phyloP scores from a whole-genome alignment of 2,797 vertebrate genomes.

The Mormyrus hasselquistii region DNA sequence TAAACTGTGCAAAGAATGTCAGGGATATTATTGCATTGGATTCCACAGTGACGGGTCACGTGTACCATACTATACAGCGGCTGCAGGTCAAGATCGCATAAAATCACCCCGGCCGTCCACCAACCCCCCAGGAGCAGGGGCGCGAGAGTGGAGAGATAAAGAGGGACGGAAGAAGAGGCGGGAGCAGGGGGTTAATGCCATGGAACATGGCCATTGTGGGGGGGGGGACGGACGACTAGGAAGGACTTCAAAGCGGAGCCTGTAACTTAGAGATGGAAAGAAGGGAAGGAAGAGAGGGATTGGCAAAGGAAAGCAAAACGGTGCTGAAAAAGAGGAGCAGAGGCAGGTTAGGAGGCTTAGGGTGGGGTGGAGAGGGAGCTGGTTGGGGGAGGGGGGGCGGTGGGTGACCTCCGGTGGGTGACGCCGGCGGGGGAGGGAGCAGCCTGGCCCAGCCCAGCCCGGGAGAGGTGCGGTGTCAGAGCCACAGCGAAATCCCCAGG shows the following conservation, averaged over 20 bases:
- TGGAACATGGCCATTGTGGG: conserved; percentile 42
- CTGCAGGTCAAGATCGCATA: neutral
- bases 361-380: conserved; percentile 21
- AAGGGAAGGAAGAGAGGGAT: conserved; percentile 23
- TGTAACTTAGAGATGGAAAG: neutral
- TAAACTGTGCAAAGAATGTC: neutral
- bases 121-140: neutral
- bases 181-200: conserved; percentile 55
- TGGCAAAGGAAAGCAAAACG: conserved; percentile 50
- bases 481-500: conserved; percentile 62
- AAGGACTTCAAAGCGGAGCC: conserved; percentile 31
- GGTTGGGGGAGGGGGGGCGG: conserved; percentile 38
- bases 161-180: conserved; percentile 48
- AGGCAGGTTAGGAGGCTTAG: neutral
- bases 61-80: neutral
- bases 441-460: conserved; percentile 43
- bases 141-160: conserved; percentile 41
- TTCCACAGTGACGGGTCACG: neutral
- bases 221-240: neutral
- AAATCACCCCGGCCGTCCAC: neutral
- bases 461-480: conserved; percentile 61
- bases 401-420: conserved; percentile 50
- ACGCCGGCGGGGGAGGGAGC: conserved; percentile 51
- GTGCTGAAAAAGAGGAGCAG: conserved; percentile 48
- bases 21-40: neutral